Evolutionary conservation across 1,140 invertebrate genomes (phyloP).

Genomic region (Meloidogyne chitwoodi): DNA sequence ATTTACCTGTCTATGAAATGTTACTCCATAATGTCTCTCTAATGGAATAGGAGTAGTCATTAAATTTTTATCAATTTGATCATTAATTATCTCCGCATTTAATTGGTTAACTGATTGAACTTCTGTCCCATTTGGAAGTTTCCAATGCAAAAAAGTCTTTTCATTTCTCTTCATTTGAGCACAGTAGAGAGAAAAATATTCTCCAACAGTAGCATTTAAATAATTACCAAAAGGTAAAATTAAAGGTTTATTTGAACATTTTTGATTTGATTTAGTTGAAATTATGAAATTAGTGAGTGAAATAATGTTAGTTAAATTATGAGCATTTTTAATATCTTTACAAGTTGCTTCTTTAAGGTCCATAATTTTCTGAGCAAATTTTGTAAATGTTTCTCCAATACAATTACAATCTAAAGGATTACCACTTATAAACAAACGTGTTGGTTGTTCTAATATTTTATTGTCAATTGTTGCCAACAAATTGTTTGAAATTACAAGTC

Average conservation of each 20-base stretch:
- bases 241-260: slow-evolving; percentile 28
- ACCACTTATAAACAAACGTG: slow-evolving; percentile 16
- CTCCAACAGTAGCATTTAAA: slow-evolving; percentile 31
- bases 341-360: slow-evolving; percentile 28
- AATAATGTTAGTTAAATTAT: slow-evolving; percentile 1
- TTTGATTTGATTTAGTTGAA: not conserved
- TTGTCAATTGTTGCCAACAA: slow-evolving; percentile 19
- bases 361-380: slow-evolving; percentile 16
- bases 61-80: too few relatives aligned
- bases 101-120: slow-evolving; percentile 17
- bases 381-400: slow-evolving; percentile 25
- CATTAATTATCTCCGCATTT: not conserved
- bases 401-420: slow-evolving; percentile 43
- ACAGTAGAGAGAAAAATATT: slow-evolving; percentile 44
- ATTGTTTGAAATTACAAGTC: slow-evolving; percentile 37
- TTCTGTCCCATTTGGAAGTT: slow-evolving; percentile 29
- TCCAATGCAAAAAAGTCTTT: slow-evolving; percentile 17
- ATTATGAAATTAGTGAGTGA: not conserved
- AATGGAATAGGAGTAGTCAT: too few relatives aligned
- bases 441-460: slow-evolving; percentile 13
- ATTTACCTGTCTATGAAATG: too few relatives aligned
- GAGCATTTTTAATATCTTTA: not conserved
- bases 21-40: too few relatives aligned
- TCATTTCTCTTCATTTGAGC: not conserved
- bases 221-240: slow-evolving; percentile 36